phyloP scores from a whole-genome alignment of 2,797 vertebrate genomes.

The Crossoptilon crossoptilon region DNA sequence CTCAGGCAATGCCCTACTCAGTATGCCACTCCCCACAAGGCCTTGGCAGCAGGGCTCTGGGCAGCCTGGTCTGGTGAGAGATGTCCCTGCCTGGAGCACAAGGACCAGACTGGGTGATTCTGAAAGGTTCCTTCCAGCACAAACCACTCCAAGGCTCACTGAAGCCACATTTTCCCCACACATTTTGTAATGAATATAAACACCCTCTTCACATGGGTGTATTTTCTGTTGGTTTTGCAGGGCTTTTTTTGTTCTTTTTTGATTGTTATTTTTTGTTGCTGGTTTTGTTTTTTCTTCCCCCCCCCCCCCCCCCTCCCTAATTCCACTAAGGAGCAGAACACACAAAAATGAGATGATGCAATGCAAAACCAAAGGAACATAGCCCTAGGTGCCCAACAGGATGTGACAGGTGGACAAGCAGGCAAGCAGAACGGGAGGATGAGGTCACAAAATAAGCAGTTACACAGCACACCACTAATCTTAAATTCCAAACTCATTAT shows the following conservation, averaged over 20 bases:
- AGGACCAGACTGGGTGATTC: no score
- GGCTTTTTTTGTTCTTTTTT: not conserved
- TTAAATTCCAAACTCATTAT: constrained; percentile 67
- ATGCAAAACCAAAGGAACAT: constrained; percentile 1
- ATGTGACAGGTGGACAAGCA: constrained; percentile 57
- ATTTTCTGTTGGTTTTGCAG: not conserved
- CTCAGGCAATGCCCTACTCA: not conserved
- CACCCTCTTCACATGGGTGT: not conserved
- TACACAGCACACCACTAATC: constrained; percentile 48
- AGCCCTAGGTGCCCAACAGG: constrained; percentile 61
- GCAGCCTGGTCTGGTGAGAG: no score
- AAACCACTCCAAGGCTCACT: not conserved
- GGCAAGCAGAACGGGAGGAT: constrained; percentile 11
- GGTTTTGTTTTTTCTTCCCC: not conserved
- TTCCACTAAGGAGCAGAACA: constrained; percentile 38
- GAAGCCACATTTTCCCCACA: not conserved
- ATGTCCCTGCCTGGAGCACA: no score
- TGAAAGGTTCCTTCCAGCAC: not conserved
- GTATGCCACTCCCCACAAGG: not conserved
- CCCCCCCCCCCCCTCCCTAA: not conserved
- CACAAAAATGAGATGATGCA: constrained; percentile 53
- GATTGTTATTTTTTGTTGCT: not conserved
- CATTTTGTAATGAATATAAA: not conserved
- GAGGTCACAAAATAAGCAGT: constrained; percentile 56
- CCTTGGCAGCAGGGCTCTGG: not conserved